Evolutionary conservation across 2,797 vertebrate species (phyloP).

Genomic region (Helicolenus hilgendorfi): DNA sequence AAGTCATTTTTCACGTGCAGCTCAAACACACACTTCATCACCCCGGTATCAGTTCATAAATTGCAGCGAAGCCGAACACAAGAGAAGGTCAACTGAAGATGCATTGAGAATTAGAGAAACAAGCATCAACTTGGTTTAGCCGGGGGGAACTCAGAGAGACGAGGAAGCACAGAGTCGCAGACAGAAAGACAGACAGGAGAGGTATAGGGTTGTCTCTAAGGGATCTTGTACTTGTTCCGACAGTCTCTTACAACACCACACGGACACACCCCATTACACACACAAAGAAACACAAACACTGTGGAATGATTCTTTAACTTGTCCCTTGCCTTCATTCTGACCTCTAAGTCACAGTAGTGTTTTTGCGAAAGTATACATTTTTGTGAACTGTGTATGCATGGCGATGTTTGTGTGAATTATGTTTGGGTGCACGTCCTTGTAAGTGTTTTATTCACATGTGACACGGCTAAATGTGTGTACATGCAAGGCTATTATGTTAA

Average conservation of each 20-base stretch:
- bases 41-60: constrained; percentile 58
- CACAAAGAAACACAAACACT: constrained; percentile 35
- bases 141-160: constrained; percentile 22
- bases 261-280: constrained; percentile 60
- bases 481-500: not conserved
- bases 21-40: constrained; percentile 44
- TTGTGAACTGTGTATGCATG: not conserved
- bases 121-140: constrained; percentile 25
- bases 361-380: not conserved
- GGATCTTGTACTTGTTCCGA: constrained; percentile 62
- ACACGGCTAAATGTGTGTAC: not conserved
- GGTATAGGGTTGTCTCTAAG: constrained; percentile 37
- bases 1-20: constrained; percentile 56
- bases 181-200: constrained; percentile 2
- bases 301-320: constrained; percentile 22
- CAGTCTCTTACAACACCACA: constrained; percentile 46
- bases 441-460: not conserved
- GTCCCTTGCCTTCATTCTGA: constrained; percentile 11
- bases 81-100: constrained; percentile 77
- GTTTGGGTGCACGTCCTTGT: not conserved
- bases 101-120: constrained; percentile 62
- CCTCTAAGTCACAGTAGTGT: constrained; percentile 15
- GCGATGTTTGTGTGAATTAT: not conserved
- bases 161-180: not conserved
- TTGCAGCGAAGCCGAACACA: constrained; percentile 53